Evolutionary conservation across 2,888 invertebrate species (phyloP), one percentile per base, ranked within the genome.

Genomic region (Drosophila anomalata): DNA sequence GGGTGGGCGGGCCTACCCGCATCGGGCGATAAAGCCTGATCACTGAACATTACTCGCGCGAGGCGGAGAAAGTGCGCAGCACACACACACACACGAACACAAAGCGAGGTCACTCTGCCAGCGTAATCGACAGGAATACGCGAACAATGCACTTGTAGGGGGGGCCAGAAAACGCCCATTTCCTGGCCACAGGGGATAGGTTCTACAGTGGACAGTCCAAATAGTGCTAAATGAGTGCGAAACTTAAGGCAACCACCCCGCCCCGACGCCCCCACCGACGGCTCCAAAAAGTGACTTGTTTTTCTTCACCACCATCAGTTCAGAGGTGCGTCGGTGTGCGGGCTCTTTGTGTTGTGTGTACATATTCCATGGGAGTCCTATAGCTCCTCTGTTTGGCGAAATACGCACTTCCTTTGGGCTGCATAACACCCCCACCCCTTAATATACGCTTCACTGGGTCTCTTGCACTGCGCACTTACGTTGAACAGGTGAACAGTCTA

Each of bases 201-300:
- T 46, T 17, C 47, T 39, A 46, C 31, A 42, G 39, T 9, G 24
- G 46, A 29, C 50, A 65, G 66, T 56, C 33, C 20, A 69, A 46
- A 48, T 51, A 53, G 46, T 54, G 44, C 61, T 54, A 77, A 68
- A 52, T 51, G 26, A 36, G 29, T 46, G 17, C 55, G 60, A 53
- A 51, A 36, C 26, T 9, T 61, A 59, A 67, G 11, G 12, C 59
- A 22, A 36, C 6, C 36, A 33, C 52, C 46, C 66, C 26, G 20
- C 36, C 68, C n/a, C 22, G 56, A 39, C 26, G 20, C 36, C 68
- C n/a, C 22, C 54, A 39, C 50, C 50, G 22, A 17, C 51, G 31
- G n/a, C 48, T 39, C 66, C 54, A 14, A 75, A 57, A 68, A 76
- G 67, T 70, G 46, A 82, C 86, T 82, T 82, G 82, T 85, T 82